These are phyloP conservation scores for Andrena trimmerana DNA, from an alignment of 2,888 invertebrate genomes.

Conservation along the genomic window DNA sequence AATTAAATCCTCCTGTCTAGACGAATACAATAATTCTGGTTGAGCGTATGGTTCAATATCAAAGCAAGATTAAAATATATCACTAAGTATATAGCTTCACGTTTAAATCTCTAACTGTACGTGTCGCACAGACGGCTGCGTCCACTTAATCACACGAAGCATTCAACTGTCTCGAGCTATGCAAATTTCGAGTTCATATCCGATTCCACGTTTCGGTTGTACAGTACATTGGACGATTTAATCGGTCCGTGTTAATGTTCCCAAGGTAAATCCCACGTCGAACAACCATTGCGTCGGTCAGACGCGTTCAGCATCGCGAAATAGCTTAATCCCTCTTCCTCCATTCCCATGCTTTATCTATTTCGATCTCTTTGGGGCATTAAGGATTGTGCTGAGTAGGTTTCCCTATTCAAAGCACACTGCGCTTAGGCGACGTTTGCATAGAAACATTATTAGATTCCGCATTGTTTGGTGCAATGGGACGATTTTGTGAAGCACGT, in stretches of 20 bases:
- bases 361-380: slow-evolving; percentile 50
- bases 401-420: slow-evolving; percentile 9
- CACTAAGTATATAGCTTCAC: not conserved
- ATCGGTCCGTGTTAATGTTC: slow-evolving; percentile 63
- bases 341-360: slow-evolving; percentile 52
- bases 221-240: slow-evolving; percentile 59
- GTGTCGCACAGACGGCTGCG: not conserved
- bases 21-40: too few relatives aligned
- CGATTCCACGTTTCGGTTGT: slow-evolving; percentile 29
- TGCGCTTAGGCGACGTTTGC: not conserved
- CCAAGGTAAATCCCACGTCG: slow-evolving; percentile 58
- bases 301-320: slow-evolving; percentile 48
- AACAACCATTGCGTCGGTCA: slow-evolving; percentile 51
- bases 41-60: too few relatives aligned
- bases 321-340: slow-evolving; percentile 66
- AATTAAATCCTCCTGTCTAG: too few relatives aligned
- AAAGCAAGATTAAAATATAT: not conserved
- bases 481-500: not conserved
- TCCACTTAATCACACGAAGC: slow-evolving; percentile 25
- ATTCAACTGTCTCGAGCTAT: slow-evolving; percentile 23
- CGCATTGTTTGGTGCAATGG: not conserved
- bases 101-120: not conserved
- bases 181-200: slow-evolving; percentile 65
- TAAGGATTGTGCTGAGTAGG: slow-evolving; percentile 29
- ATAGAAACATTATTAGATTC: slow-evolving; percentile 10